These are phyloP conservation scores for Euthynnus affinis DNA, from an alignment of 2,797 vertebrate species.

Conservation along the genomic window DNA sequence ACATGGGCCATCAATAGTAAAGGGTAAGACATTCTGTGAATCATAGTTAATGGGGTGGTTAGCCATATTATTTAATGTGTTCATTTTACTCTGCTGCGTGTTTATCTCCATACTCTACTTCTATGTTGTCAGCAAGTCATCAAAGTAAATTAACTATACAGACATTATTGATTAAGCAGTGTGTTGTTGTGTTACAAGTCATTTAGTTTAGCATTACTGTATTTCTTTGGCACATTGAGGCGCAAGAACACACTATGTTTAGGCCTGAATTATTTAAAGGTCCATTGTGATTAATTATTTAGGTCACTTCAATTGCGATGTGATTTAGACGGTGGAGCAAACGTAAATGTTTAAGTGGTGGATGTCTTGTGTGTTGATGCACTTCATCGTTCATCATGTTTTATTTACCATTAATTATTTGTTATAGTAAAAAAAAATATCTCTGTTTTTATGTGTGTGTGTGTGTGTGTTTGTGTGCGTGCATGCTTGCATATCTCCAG, in stretches of 20 bases:
- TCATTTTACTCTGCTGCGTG: not conserved
- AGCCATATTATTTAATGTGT: not conserved
- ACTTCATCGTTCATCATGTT: not conserved
- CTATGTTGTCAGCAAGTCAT: not conserved
- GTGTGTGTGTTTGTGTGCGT: conserved; percentile 18
- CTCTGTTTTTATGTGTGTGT: conserved; percentile 35
- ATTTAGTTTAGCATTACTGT: conserved; percentile 14
- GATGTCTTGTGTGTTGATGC: conserved; percentile 3
- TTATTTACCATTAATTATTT: conserved; percentile 6
- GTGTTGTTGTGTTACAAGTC: not conserved
- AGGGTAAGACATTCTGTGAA: not conserved
- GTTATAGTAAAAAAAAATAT: not conserved
- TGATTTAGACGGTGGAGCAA: conserved; percentile 72
- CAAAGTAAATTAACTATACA: not conserved
- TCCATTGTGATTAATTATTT: conserved; percentile 74
- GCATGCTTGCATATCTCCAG: conserved; percentile 77
- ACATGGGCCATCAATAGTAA: conserved; percentile 20
- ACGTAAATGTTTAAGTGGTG: conserved; percentile 57
- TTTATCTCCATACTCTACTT: not conserved
- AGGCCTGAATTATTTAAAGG: conserved; percentile 76
- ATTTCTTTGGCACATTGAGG: conserved; percentile 23
- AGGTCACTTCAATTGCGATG: conserved; percentile 67
- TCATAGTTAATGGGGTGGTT: not conserved
- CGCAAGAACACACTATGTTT: conserved; percentile 31
- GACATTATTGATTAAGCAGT: not conserved